Base-by-base conservation (phyloP, 2,113 vertebrate species). In the Gymnocephalus cernua region DNA sequence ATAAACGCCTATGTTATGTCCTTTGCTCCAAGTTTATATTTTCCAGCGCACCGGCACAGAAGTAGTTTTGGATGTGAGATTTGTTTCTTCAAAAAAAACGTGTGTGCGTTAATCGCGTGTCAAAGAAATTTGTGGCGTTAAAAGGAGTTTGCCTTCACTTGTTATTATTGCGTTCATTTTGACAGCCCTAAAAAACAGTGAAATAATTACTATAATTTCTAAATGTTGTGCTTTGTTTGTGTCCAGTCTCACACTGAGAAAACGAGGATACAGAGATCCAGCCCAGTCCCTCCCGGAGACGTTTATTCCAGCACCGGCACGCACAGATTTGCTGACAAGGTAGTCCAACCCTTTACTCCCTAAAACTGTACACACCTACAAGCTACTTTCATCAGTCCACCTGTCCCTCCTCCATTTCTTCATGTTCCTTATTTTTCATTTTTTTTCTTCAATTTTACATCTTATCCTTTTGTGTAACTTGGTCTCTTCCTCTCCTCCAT, bases 191-290 rank as follows among this genome's bases (percentile, higher is more conserved):
- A 41, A 38, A 38, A 38, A 38, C 35, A 41, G 10, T 3, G 38
- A 41, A 41, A 11, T 10, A 41, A 41, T 41, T 11, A 11, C 3
- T 41, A n/a, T n/a, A 4, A 25, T 56, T 56, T 11, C 27, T 14
- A 53, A 38, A 9, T 41, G 38, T n/a, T 38, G 8, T 64, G 19
- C 71, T 45, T 41, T 71, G 27, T 83, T 35, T 86, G 66, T 79
- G 25, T 80, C 57, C 41, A 97, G 97, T 96, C 93, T 56, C 97
- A 99, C 72, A 96, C 94, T 2, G 98, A 99, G 89, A 99, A 99
- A 88, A 94, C 94, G 23, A 95, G 98, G 90, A 95, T 96, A 72
- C 96, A 97, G 68, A 94, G 97, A 90, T 92, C 95, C 86, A 92
- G 94, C 63, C 93, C 96, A 0, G 89, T 97, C 85, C 95, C 97